A percentile compares a stretch with the other conserved stretches of the same genome.
These are phyloP conservation scores for Prolemur simus DNA, from an alignment of 2,113 vertebrate genomes.

Conservation along the genomic window DNA sequence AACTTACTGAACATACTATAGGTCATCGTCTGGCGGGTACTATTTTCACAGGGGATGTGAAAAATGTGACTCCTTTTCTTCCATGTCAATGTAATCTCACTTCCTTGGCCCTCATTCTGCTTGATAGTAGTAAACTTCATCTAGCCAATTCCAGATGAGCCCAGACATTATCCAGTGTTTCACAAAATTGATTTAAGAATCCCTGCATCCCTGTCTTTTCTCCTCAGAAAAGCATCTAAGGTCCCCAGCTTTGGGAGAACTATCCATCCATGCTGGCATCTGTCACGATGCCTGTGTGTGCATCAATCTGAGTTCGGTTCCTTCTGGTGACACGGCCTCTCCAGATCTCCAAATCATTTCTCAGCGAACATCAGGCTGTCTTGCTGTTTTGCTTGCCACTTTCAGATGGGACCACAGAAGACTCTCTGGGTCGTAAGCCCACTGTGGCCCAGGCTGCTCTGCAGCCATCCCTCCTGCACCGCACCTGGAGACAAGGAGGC, in stretches of 20 bases:
- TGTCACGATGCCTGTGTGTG: not conserved
- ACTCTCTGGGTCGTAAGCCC: not conserved
- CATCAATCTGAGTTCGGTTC: not conserved
- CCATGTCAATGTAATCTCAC: not conserved
- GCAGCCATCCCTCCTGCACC: not conserved
- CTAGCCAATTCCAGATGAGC: not conserved
- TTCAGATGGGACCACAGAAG: not conserved
- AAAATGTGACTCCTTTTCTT: not conserved
- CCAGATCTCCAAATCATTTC: not conserved
- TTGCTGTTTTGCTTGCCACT: not conserved
- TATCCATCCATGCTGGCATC: not conserved
- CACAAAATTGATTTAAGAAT: not conserved
- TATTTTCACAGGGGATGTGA: not conserved
- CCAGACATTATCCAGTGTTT: not conserved
- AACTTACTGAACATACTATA: not conserved
- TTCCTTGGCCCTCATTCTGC: not conserved
- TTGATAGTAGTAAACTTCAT: not conserved
- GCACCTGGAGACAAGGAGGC: not conserved
- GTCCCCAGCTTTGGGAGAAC: not conserved
- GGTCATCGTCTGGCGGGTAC: not conserved
- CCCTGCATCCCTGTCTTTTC: not conserved
- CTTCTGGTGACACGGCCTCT: not conserved
- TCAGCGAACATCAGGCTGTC: not conserved
- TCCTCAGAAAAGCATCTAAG: not conserved
- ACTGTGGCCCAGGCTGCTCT: fast-evolving